Base-by-base conservation (phyloP, 2,888 invertebrate genomes). In the Pammene fasciana region DNA sequence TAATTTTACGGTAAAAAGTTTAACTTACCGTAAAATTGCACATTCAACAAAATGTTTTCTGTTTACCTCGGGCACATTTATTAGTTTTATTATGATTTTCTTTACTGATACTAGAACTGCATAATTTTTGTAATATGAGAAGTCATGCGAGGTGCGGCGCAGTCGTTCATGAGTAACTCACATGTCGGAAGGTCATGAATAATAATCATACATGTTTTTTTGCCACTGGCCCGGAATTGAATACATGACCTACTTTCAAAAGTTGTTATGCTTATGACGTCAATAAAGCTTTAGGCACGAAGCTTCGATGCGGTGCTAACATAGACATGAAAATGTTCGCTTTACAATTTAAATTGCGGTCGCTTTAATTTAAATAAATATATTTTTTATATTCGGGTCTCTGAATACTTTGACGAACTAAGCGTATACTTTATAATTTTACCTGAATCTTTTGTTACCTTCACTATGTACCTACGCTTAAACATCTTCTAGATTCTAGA, bases 211-310 rank as follows among this genome's bases (percentile, higher is more conserved):
- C 82, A 52, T n/a, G 10, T 57, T 80, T 87, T 88, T 88, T 86
- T 81, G 75, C 78, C 73, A 78, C 81, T 79, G 81, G 76, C 78
- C 75, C 81, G 75, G 79, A 80, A 85, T 83, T 83, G 82, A 86
- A 87, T 84, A 87, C 82, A 84, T 86, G 90, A 88, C 91, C 90
- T 82, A 89, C 82, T 86, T 90, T 86, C 75, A 79, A 82, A 86
- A 83, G 80, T 84, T 85, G 81, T 82, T 76, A 65, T 60, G 60
- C 65, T 79, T 82, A 85, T 90, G 90, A 90, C 90, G 90, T 90
- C 87, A 89, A 83, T 82, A 76, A 77, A 78, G 79, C 78, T 73
- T 73, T 72, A 71, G 65, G 70, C 70, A 60, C 70, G 70, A 52
- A 65, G 57, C 68, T 68, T 68, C 57, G 52, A 45, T 52, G 62